Percentiles rank a stretch among this genome's conserved stretches.
phyloP scores from a whole-genome alignment of 2,888 invertebrate species.

The Cyrtodaria siliqua region DNA sequence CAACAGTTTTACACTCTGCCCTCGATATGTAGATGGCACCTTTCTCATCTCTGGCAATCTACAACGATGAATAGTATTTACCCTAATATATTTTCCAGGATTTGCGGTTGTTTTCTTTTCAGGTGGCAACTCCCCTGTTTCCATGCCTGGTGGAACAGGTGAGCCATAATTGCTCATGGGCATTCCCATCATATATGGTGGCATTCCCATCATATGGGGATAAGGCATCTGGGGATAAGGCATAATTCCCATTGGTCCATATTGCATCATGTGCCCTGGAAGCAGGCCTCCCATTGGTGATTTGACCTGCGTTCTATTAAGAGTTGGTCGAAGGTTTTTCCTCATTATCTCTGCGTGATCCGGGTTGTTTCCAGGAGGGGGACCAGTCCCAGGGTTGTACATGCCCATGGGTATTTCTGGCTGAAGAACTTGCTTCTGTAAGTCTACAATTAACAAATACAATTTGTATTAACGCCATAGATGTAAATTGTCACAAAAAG shows the following conservation, averaged over 20 bases:
- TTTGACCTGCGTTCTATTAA: too few relatives aligned
- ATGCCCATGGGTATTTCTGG: slow-evolving; percentile 20
- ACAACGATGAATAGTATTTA: slow-evolving; percentile 8
- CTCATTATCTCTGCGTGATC: too few relatives aligned
- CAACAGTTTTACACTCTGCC: too few relatives aligned
- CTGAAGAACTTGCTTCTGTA: slow-evolving; percentile 88
- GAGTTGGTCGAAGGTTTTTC: too few relatives aligned
- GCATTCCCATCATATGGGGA: slow-evolving; percentile 44
- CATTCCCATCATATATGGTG: slow-evolving; percentile 57
- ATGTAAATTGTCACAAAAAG: too few relatives aligned
- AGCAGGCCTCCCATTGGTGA: too few relatives aligned
- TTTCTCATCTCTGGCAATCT: too few relatives aligned
- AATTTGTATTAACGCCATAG: too few relatives aligned
- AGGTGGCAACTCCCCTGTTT: background rate
- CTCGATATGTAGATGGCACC: too few relatives aligned
- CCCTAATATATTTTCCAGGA: slow-evolving; percentile 30
- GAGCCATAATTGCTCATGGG: slow-evolving; percentile 12
- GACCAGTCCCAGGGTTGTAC: background rate
- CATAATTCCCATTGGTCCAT: slow-evolving; percentile 58
- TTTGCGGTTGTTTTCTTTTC: slow-evolving; percentile 11
- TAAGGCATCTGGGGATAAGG: slow-evolving; percentile 26
- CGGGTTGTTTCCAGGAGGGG: too few relatives aligned
- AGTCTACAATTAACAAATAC: too few relatives aligned
- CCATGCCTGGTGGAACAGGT: background rate
- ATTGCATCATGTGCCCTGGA: slow-evolving; percentile 53